Conservation (phyloP, 2,888 invertebrate genomes). For the Erebia epiphron region DNA sequence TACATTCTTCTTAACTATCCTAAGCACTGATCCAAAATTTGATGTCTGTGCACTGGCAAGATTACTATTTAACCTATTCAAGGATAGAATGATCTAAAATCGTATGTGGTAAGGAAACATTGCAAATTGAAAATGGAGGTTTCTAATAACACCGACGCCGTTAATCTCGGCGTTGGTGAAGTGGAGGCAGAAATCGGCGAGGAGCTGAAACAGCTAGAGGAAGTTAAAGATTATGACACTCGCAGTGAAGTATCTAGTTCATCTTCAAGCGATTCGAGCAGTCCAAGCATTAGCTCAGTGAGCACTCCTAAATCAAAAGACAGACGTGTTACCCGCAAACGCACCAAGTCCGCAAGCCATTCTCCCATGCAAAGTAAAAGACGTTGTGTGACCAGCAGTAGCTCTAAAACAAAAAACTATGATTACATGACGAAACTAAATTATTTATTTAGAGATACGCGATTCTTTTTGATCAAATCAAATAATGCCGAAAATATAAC, state of each 20-base stretch:
- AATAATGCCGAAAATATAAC: conserved; percentile 98
- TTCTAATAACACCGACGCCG: conserved; percentile 83
- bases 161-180: conserved; percentile 86
- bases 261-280: conserved; percentile 87
- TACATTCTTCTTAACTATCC: background rate
- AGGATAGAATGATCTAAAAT: conserved; percentile 3
- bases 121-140: conserved; percentile 69
- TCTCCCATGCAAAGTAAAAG: conserved; percentile 70
- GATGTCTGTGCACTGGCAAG: no score
- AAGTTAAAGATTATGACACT: conserved; percentile 90
- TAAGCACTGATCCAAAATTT: background rate
- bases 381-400: conserved; percentile 54
- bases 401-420: conserved; percentile 85
- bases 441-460: conserved; percentile 96
- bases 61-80: background rate
- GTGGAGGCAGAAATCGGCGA: conserved; percentile 90
- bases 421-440: conserved; percentile 95
- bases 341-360: conserved; percentile 71
- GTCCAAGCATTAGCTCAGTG: conserved; percentile 90
- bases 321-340: conserved; percentile 83
- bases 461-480: conserved; percentile 98
- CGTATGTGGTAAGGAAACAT: conserved; percentile 12
- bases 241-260: conserved; percentile 95
- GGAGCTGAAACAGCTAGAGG: conserved; percentile 89
- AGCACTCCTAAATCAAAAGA: conserved; percentile 87